Evolutionary conservation across 2,113 vertebrate species (phyloP).

Genomic region (Rallus limicola): DNA sequence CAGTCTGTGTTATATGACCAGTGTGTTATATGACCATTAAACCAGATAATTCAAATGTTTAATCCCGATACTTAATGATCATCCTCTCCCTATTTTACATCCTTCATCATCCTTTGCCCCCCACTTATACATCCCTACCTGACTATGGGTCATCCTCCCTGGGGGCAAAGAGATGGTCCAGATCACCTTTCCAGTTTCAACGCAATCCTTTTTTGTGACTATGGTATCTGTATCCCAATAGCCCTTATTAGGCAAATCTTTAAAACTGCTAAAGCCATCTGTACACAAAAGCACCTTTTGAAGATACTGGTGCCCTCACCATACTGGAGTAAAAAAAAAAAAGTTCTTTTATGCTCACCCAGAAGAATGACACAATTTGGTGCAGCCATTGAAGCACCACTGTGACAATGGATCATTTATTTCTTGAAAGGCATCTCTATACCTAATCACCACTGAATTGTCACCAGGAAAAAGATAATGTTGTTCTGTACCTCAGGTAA

Average conservation of each 20-base stretch:
- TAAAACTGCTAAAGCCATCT: background rate
- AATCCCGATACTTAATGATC: background rate
- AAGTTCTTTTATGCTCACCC: rapidly evolving
- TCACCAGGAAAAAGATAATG: background rate
- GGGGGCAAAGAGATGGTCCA: background rate
- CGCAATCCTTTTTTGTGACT: background rate
- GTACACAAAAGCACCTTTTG: background rate
- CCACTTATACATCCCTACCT: background rate
- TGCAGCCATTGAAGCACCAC: rapidly evolving
- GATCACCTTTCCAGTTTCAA: background rate
- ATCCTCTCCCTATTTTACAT: background rate
- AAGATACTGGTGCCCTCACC: background rate
- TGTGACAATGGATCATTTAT: background rate
- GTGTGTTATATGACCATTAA: background rate
- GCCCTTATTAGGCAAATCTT: background rate
- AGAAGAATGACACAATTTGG: background rate
- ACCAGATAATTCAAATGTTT: background rate
- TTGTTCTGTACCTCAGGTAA: background rate
- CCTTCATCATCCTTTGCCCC: background rate
- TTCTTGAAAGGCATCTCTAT: background rate
- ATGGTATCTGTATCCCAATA: background rate
- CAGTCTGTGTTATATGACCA: background rate
- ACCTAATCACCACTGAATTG: background rate
- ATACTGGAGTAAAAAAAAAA: background rate
- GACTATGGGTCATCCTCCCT: background rate